Percentiles rank a stretch among this genome's conserved stretches.
These are phyloP conservation scores for Arrhopalites spinosus DNA, from an alignment of 2,888 invertebrate species.

Conservation along the genomic window DNA sequence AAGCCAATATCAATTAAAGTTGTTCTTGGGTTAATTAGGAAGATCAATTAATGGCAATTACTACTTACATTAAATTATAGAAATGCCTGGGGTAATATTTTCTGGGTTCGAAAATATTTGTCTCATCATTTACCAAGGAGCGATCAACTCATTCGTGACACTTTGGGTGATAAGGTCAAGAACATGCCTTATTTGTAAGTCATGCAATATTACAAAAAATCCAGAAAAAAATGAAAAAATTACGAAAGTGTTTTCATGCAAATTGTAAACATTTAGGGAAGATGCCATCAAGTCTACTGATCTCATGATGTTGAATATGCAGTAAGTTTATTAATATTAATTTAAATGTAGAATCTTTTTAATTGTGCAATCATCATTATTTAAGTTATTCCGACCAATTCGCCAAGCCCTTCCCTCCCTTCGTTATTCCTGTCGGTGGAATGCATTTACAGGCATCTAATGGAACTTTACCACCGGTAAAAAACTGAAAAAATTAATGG, in stretches of 20 bases:
- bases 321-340: too few relatives aligned
- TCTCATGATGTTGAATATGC: conserved; percentile 10
- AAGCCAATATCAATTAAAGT: too few relatives aligned
- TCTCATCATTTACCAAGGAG: conserved; percentile 24
- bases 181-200: conserved; percentile 13
- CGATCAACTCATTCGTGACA: conserved; percentile 27
- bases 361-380: neutral
- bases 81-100: neutral
- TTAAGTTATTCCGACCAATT: conserved; percentile 29
- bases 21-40: too few relatives aligned
- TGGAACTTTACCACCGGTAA: neutral
- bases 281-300: conserved; percentile 16
- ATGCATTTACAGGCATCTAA: conserved; percentile 20
- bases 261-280: too few relatives aligned
- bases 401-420: conserved; percentile 25
- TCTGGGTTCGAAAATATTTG: conserved; percentile 21
- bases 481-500: neutral
- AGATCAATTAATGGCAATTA: too few relatives aligned
- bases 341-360: too few relatives aligned
- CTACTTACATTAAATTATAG: too few relatives aligned
- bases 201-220: too few relatives aligned
- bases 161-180: neutral
- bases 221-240: too few relatives aligned
- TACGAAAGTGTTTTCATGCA: too few relatives aligned
- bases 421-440: conserved; percentile 29